Percentiles rank a stretch among this genome's conserved stretches.
phyloP scores from a whole-genome alignment of 2,113 vertebrate genomes.

The Probosciger aterrimus region DNA sequence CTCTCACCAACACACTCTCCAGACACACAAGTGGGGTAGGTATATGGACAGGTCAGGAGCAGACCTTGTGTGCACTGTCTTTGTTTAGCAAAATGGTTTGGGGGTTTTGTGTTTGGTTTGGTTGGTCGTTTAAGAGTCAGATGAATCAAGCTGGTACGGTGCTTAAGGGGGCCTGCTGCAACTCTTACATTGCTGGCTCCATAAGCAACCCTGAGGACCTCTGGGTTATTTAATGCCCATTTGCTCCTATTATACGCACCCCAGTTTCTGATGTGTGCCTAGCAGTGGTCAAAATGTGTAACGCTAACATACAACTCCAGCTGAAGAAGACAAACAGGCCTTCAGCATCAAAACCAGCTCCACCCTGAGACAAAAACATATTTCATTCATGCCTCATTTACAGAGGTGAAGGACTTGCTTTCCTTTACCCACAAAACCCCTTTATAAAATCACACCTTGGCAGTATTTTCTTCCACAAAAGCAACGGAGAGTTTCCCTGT shows the following conservation, averaged over 20 bases:
- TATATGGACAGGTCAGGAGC: background rate
- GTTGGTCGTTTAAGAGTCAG: background rate
- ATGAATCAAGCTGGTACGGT: background rate
- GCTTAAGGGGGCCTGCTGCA: background rate
- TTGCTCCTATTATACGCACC: background rate
- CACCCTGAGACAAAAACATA: background rate
- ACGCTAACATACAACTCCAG: background rate
- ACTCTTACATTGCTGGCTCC: background rate
- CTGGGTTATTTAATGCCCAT: background rate
- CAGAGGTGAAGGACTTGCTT: background rate
- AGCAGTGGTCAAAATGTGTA: background rate
- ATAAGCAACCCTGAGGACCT: background rate
- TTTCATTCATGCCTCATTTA: constrained; percentile 10
- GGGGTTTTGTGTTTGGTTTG: background rate
- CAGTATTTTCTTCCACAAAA: constrained; percentile 4
- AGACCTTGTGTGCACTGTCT: background rate
- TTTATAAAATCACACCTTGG: background rate
- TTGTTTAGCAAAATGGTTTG: background rate
- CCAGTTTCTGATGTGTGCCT: background rate
- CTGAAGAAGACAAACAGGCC: background rate
- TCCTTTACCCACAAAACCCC: background rate
- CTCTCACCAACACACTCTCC: background rate
- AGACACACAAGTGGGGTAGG: background rate
- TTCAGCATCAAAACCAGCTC: constrained; percentile 26
- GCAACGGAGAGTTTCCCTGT: background rate